A percentile compares a stretch with the other conserved stretches of the same genome.
Evolutionary conservation across 1,140 invertebrate species (phyloP).

Genomic region (Babylonia areolata): DNA sequence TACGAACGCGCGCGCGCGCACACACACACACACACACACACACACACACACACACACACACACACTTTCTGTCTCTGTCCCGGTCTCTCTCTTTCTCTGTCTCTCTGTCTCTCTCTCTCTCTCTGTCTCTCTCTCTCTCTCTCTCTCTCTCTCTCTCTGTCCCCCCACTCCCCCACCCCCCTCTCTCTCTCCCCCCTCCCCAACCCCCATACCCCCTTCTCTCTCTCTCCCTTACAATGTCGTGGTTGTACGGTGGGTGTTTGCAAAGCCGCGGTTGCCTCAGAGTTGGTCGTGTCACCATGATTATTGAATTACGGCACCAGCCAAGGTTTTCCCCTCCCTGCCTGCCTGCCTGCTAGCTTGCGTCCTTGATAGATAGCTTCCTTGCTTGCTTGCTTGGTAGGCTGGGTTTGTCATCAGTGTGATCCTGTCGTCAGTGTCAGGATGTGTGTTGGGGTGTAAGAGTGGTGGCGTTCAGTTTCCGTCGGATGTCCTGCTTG

Average conservation of each 20-base stretch:
- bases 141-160: slow-evolving; percentile 24
- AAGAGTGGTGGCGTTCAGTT: no score
- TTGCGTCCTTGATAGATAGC: neutral
- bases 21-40: neutral
- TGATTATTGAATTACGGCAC: no score
- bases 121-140: slow-evolving; percentile 28
- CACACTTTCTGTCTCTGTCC: neutral
- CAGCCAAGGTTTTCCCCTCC: neutral
- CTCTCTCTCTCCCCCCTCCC: slow-evolving; percentile 2
- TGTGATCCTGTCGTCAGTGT: neutral
- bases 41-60: neutral
- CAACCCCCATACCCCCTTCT: neutral
- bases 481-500: no score
- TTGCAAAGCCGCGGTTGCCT: no score
- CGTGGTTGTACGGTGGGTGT: neutral
- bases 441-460: no score
- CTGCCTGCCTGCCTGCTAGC: neutral
- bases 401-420: no score
- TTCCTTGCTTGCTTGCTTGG: neutral
- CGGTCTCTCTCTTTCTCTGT: neutral
- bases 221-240: neutral
- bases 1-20: neutral
- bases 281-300: no score
- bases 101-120: slow-evolving; percentile 19
- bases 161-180: neutral